Base-by-base conservation (phyloP, 2,888 invertebrate species). In the Polyploca ridens region DNA sequence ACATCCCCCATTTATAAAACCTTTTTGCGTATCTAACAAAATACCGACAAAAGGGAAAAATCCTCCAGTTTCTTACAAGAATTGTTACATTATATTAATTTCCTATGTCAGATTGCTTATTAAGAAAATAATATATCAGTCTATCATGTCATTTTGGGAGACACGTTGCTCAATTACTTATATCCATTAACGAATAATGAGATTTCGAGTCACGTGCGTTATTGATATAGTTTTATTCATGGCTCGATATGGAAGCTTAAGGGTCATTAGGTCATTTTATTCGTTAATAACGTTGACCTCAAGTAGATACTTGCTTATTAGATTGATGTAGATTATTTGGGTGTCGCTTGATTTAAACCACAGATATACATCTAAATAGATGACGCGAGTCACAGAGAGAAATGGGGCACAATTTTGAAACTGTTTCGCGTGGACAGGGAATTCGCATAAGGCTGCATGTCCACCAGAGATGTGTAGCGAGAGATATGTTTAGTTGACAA, bases 131-230 rank as follows among this genome's bases (percentile, higher is more conserved):
- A 38, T 44, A 60, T 41, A 61, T 44, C 41, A 41, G 61, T 61
- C 16, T 19, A 61, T 61, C 61, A 41, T 41, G 61, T 33, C 61
- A 61, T 61, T 41, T 63, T 63, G n/a, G 16, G 63, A 63, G 66
- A 71, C 66, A 54, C 63, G 67, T 62, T 66, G 63, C 67, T 19
- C 58, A 58, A 71, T 71, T 68, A 65, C 63, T 68, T 69, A 54
- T 35, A 64, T 73, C 64, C 66, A 75, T 71, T 69, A 66, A 61
- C 33, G 33, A 66, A 62, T 75, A 70, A 75, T 72, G 64, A 72
- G 67, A 63, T 68, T 69, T 63, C 60, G 19, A 44, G 57, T 19
- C 54, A 10, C 54, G 19, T 27, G 1, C 8, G 10, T 8, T 16
- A n/a, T 33, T 35, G 14, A n/a, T 58, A 58, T 33, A 58, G 41